Percentiles rank a stretch among this genome's conserved stretches.
These are phyloP conservation scores for Zaprionus davidi DNA, from an alignment of 1,140 invertebrate genomes.

Conservation along the genomic window DNA sequence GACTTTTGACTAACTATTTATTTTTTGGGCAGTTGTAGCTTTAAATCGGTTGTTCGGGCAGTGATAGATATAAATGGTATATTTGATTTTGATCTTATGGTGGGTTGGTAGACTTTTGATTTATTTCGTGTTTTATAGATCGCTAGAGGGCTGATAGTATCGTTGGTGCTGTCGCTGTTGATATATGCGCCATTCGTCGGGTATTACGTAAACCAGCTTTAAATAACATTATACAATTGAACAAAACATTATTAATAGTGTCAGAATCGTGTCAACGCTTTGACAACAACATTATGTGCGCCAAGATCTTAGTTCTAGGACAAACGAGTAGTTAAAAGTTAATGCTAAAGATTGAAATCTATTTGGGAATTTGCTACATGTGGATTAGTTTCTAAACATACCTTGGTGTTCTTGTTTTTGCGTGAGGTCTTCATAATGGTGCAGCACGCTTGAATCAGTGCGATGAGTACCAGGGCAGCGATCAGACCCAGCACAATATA, in stretches of 20 bases:
- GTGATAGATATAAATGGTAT: constrained; percentile 45
- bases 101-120: constrained; percentile 36
- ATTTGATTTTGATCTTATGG: constrained; percentile 38
- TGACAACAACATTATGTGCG: constrained; percentile 37
- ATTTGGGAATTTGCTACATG: background rate
- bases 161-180: constrained; percentile 83
- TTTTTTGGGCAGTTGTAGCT: constrained; percentile 35
- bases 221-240: constrained; percentile 69
- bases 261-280: constrained; percentile 26
- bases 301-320: constrained; percentile 23
- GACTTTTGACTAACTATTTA: constrained; percentile 38
- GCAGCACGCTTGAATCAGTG: constrained; percentile 92
- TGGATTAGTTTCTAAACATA: constrained; percentile 62
- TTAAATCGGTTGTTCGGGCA: constrained; percentile 60
- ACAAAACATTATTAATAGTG: constrained; percentile 62
- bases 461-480: constrained; percentile 90
- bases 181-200: constrained; percentile 84
- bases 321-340: constrained; percentile 29
- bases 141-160: constrained; percentile 84
- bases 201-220: constrained; percentile 84
- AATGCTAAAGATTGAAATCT: constrained; percentile 31
- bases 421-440: constrained; percentile 90
- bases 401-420: constrained; percentile 87
- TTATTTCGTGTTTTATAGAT: constrained; percentile 58
- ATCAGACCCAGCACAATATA: constrained; percentile 94